Percentiles rank a stretch among this genome's conserved stretches.
Evolutionary conservation across 2,797 vertebrate species (phyloP).

Genomic region (Neomorphus geoffroyi): DNA sequence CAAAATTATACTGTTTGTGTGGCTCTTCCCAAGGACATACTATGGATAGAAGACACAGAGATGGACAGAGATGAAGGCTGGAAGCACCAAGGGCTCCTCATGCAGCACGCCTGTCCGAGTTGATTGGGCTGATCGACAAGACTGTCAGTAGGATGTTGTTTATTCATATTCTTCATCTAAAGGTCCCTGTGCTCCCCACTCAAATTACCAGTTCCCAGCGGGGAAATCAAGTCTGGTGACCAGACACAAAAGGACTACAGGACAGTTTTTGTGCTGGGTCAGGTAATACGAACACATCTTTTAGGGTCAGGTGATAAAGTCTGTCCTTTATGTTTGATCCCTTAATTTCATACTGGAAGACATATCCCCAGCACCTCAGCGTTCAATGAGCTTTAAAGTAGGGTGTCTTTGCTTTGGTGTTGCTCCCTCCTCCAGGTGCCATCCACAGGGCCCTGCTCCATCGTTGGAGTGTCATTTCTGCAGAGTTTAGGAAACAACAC

Average conservation of each 20-base stretch:
- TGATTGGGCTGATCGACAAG: background rate
- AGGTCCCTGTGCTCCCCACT: background rate
- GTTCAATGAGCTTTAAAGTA: background rate
- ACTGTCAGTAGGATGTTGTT: background rate
- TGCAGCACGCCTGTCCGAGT: background rate
- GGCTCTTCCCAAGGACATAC: background rate
- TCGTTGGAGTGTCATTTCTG: background rate
- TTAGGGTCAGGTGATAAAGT: background rate
- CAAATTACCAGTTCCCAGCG: background rate
- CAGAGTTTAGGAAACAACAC: background rate
- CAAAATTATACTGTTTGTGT: background rate
- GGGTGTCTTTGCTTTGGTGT: background rate
- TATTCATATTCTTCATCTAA: background rate
- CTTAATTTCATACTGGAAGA: background rate
- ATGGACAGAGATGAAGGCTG: background rate
- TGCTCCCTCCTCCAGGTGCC: background rate
- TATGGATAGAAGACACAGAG: background rate
- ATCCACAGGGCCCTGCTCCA: background rate
- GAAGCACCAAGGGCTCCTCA: background rate
- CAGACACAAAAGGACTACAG: background rate
- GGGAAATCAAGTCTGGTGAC: background rate
- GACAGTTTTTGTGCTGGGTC: background rate
- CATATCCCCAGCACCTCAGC: fast-evolving
- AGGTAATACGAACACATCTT: background rate
- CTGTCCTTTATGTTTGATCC: background rate